phyloP scores from a whole-genome alignment of 1,140 invertebrate genomes.

The Oreohelix idahoensis region DNA sequence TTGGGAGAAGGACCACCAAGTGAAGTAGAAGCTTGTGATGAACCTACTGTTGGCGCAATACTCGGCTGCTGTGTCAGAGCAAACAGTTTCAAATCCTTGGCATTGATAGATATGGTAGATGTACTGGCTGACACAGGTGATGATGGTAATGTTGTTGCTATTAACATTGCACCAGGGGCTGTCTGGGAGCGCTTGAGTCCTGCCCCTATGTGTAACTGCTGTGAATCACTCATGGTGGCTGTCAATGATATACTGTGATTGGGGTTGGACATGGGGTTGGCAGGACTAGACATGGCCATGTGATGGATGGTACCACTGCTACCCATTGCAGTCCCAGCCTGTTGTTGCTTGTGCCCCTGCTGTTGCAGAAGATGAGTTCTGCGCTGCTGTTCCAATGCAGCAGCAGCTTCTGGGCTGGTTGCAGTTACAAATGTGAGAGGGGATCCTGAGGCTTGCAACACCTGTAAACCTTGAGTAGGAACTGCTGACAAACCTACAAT shows the following conservation, averaged over 20 bases:
- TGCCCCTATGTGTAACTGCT: neutral
- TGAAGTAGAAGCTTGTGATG: constrained; percentile 4
- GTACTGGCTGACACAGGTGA: neutral
- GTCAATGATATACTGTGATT: constrained; percentile 46
- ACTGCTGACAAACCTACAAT: constrained; percentile 44
- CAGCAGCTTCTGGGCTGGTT: constrained; percentile 26
- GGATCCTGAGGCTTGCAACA: constrained; percentile 36
- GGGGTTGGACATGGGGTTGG: constrained; percentile 60
- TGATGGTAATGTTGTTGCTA: constrained; percentile 35
- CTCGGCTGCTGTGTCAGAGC: constrained; percentile 16
- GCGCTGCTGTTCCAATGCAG: constrained; percentile 21
- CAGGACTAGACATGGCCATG: constrained; percentile 56
- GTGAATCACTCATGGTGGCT: constrained; percentile 28
- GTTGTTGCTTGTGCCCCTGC: constrained; percentile 14
- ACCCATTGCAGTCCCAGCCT: constrained; percentile 28
- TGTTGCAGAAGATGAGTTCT: constrained; percentile 18
- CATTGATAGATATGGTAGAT: constrained; percentile 1
- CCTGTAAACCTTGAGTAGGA: constrained; percentile 42
- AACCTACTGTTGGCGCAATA: constrained; percentile 5
- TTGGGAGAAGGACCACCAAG: constrained; percentile 65
- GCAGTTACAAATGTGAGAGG: constrained; percentile 46
- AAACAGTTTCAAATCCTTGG: constrained; percentile 23
- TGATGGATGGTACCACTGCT: constrained; percentile 66
- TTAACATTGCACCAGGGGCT: constrained; percentile 36
- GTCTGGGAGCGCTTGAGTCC: constrained; percentile 28